phyloP scores from a whole-genome alignment of 2,888 invertebrate species.

The Mechanitis messenoides region DNA sequence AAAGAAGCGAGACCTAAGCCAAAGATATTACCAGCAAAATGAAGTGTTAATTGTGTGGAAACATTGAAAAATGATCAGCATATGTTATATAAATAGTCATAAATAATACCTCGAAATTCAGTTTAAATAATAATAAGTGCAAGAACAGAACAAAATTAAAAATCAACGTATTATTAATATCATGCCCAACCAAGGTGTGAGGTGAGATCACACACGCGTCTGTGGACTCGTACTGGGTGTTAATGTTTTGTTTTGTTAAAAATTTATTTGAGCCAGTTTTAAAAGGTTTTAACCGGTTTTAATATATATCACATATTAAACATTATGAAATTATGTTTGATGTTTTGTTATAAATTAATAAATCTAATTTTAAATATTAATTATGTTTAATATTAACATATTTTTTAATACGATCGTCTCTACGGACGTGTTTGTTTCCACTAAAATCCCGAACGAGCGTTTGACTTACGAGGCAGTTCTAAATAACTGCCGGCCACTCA shows the following conservation, averaged over 20 bases:
- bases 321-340: too few relatives aligned
- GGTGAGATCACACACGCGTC: conserved; percentile 49
- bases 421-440: conserved; percentile 32
- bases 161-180: conserved; percentile 76
- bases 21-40: conserved; percentile 69
- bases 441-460: conserved; percentile 61
- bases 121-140: conserved; percentile 76
- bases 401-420: conserved; percentile 32
- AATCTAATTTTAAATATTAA: background rate
- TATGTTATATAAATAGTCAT: conserved; percentile 76
- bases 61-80: conserved; percentile 77
- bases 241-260: conserved; percentile 2
- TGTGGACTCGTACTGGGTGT: conserved; percentile 38
- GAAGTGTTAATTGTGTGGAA: conserved; percentile 76
- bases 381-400: background rate
- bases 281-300: too few relatives aligned
- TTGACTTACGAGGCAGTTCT: conserved; percentile 72
- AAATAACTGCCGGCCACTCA: conserved; percentile 74
- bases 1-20: conserved; percentile 47
- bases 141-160: conserved; percentile 71
- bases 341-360: background rate
- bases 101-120: conserved; percentile 73
- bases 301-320: too few relatives aligned
- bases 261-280: background rate
- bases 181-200: conserved; percentile 70